Evolutionary conservation across 2,113 vertebrate species (phyloP).

Genomic region (Calonectris borealis): DNA sequence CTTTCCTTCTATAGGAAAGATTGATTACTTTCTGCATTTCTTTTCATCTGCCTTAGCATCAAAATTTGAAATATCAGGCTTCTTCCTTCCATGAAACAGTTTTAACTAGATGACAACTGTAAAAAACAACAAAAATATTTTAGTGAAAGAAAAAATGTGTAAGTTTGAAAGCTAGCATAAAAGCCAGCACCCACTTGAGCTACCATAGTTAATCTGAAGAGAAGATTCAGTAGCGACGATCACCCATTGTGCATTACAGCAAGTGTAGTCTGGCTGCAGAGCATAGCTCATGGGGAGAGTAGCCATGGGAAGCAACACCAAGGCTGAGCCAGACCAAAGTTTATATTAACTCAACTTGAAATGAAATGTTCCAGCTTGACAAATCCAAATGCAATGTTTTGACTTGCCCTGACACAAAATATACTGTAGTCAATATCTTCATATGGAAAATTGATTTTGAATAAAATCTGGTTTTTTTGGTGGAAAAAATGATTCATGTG

Average conservation of each 20-base stretch:
- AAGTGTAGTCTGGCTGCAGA: too few species aligned
- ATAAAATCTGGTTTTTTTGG: background rate
- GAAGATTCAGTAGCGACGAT: background rate
- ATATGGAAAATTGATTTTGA: background rate
- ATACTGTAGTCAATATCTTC: background rate
- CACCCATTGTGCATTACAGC: fast-evolving
- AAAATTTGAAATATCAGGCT: background rate
- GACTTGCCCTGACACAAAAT: background rate
- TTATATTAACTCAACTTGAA: background rate
- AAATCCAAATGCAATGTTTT: background rate
- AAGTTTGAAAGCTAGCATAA: background rate
- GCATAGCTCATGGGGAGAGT: background rate
- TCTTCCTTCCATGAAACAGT: background rate
- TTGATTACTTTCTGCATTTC: background rate
- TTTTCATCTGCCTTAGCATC: background rate
- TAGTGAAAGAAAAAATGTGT: background rate
- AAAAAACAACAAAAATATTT: background rate
- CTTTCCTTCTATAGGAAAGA: background rate
- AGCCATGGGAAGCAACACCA: background rate
- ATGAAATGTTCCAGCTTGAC: background rate
- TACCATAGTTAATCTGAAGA: background rate
- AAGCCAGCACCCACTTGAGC: background rate
- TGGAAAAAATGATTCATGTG: background rate
- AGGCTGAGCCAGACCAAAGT: background rate
- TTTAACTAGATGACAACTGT: background rate